Base-by-base conservation (phyloP, 2,888 invertebrate genomes). In the Ophraella communa region DNA sequence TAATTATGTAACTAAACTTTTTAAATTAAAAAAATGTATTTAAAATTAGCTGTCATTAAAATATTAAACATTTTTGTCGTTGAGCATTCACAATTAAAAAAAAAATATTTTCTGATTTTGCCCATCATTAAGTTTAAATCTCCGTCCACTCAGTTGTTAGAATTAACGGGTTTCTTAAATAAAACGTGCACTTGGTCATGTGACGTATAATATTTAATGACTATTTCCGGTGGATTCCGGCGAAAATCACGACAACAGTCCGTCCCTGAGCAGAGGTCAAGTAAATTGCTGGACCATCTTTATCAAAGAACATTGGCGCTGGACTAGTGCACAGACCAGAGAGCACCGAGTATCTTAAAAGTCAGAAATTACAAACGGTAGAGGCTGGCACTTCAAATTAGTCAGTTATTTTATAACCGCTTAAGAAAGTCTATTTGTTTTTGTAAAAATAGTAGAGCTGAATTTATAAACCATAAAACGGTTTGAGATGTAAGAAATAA, bases 281-380 rank as follows among this genome's bases (percentile, higher is more conserved):
- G 69, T 74, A 72, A 73, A 76, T 75, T 72, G 71, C 72, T 71
- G 75, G 76, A 73, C 72, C 74, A 75, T 73, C 75, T 75, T 74
- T 72, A 73, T 74, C 71, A 72, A 64, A 72, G 71, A 62, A 62
- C 58, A 58, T 69, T 62, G 67, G 60, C 63, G 68, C 64, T 58
- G 65, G 66, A 64, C 69, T 66, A 66, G 67, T 54, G 39, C 64
- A 61, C 60, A 68, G 68, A 51, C 23, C 59, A 59, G 59, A 59
- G 59, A 59, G 53, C 60, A 51, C 39, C 49, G 51, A 51, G 56
- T 21, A 51, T 51, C 49, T 51, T 17, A 17, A 27, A 27, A 20
- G 20, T 20, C 45, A 45, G 45, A 45, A 45, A 20, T 21, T 21
- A 20, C 21, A 1, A 45, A 5, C 21, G 10, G n/a, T 45, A 45